Evolutionary conservation across 2,797 vertebrate genomes (phyloP).

Genomic region (Cryptoprocta ferox): DNA sequence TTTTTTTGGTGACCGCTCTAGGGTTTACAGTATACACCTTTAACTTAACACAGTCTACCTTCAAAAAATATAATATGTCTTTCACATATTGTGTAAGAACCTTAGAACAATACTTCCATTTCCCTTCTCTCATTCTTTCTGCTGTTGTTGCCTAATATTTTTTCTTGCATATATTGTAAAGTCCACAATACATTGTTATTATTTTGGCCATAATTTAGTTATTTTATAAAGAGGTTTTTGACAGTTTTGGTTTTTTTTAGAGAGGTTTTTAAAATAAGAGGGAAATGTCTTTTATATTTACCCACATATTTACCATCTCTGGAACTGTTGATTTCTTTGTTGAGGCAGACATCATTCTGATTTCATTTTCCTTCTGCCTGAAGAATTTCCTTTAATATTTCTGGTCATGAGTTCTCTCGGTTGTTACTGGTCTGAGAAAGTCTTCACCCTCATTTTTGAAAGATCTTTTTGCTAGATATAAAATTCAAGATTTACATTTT

Average conservation of each 20-base stretch:
- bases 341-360: not conserved
- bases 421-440: not conserved
- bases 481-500: not conserved
- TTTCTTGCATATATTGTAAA: not conserved
- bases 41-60: not conserved
- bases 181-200: not conserved
- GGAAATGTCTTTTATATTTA: not conserved
- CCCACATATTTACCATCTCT: not conserved
- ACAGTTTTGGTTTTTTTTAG: not conserved
- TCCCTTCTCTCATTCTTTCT: not conserved
- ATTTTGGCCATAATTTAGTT: not conserved
- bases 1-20: not conserved
- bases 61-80: not conserved
- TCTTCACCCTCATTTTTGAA: not conserved
- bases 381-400: conserved; percentile 24
- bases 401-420: not conserved
- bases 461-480: not conserved
- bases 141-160: not conserved
- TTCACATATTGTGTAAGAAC: not conserved
- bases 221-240: not conserved
- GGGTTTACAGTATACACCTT: not conserved
- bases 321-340: not conserved
- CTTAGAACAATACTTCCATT: not conserved
- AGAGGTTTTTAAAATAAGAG: not conserved
- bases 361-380: not conserved